A percentile compares a stretch with the other conserved stretches of the same genome.
These are phyloP conservation scores for Suncus etruscus DNA, from an alignment of 2,113 vertebrate species.

Conservation along the genomic window DNA sequence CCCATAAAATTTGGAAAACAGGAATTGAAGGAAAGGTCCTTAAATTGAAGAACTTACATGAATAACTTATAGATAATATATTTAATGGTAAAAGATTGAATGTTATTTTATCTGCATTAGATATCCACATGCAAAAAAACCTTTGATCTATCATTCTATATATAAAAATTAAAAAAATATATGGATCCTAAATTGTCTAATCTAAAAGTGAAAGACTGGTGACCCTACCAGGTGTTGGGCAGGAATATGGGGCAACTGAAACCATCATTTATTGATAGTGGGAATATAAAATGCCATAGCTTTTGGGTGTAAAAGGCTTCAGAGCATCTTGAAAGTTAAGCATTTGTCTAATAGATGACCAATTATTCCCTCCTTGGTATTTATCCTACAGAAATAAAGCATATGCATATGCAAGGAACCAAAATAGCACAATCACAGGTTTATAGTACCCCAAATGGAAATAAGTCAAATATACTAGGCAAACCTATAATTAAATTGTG, in stretches of 20 bases:
- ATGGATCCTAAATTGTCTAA: too few species aligned
- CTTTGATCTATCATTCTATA: constrained; percentile 19
- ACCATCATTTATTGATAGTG: too few species aligned
- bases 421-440: background rate
- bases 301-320: too few species aligned
- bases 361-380: constrained; percentile 21
- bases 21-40: background rate
- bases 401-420: background rate
- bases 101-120: background rate
- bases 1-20: constrained; percentile 7
- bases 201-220: too few species aligned
- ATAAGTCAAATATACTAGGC: background rate
- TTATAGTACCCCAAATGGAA: constrained; percentile 28
- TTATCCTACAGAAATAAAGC: constrained; percentile 3
- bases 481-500: constrained; percentile 19
- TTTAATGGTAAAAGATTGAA: background rate
- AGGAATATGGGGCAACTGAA: too few species aligned
- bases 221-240: too few species aligned
- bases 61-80: constrained; percentile 1
- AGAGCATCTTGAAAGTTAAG: too few species aligned
- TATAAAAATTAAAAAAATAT: background rate
- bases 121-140: background rate
- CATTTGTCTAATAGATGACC: too few species aligned
- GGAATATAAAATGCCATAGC: too few species aligned
- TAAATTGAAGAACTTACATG: background rate